Evolutionary conservation across 1,140 invertebrate genomes (phyloP).

Genomic region (Acyrthosiphon pisum): DNA sequence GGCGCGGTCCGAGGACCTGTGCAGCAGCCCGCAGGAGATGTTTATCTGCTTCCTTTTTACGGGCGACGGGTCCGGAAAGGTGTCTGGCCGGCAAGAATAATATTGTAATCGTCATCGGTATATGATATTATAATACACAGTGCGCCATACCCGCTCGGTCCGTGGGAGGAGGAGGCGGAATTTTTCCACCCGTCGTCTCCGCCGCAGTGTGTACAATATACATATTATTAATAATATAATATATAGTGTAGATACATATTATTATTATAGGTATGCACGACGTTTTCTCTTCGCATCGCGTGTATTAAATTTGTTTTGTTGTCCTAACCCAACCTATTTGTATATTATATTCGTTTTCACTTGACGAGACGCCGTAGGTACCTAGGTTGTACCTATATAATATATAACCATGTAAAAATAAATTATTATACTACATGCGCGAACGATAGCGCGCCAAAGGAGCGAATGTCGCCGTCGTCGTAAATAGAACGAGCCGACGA

Average conservation of each 20-base stretch:
- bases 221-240: too few species aligned
- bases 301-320: not conserved
- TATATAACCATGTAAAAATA: not conserved
- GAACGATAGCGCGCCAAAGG: not conserved
- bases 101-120: not conserved
- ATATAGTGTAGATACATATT: too few species aligned
- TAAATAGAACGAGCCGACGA: not conserved
- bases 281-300: not conserved
- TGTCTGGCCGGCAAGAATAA: slow-evolving; percentile 5
- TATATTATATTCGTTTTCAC: not conserved
- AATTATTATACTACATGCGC: not conserved
- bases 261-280: too few species aligned
- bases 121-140: not conserved
- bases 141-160: not conserved
- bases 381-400: not conserved
- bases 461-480: not conserved
- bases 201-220: not conserved
- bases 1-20: not conserved
- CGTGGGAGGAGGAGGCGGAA: slow-evolving; percentile 24
- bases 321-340: not conserved
- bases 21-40: not conserved
- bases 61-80: not conserved
- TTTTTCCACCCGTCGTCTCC: not conserved
- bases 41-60: slow-evolving; percentile 29
- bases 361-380: not conserved